Conservation (phyloP, 2,797 vertebrate species). For the Acipenser ruthenus region DNA sequence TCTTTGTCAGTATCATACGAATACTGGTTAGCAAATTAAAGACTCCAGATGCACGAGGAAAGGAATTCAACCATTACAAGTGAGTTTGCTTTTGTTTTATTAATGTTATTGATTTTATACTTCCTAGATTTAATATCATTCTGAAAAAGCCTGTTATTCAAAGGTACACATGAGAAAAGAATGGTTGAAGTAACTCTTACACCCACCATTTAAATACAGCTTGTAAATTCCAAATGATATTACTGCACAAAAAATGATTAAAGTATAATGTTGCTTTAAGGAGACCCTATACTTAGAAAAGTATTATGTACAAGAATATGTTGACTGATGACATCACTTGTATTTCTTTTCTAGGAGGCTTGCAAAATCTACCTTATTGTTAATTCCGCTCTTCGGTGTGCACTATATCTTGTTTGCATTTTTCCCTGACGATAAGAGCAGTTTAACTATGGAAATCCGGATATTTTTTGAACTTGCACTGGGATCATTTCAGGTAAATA, state of each 20-base stretch:
- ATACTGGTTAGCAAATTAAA: conserved; percentile 82
- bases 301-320: neutral
- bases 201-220: too few relatives aligned
- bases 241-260: too few relatives aligned
- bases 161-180: too few relatives aligned
- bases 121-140: too few relatives aligned
- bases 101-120: too few relatives aligned
- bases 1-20: conserved; percentile 83
- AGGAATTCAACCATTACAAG: conserved; percentile 79
- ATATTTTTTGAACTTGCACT: conserved; percentile 78
- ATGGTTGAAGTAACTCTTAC: too few relatives aligned
- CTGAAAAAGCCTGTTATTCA: too few relatives aligned
- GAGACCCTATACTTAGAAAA: too few relatives aligned
- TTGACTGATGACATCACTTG: neutral
- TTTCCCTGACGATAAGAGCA: conserved; percentile 67
- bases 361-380: conserved; percentile 83
- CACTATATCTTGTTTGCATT: conserved; percentile 87
- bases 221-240: too few relatives aligned
- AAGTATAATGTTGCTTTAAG: too few relatives aligned
- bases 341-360: conserved; percentile 62
- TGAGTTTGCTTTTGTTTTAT: conserved; percentile 41
- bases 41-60: conserved; percentile 68
- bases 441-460: conserved; percentile 66
- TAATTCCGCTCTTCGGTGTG: conserved; percentile 85
- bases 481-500: conserved; percentile 83